Evolutionary conservation across 2,888 invertebrate species (phyloP).

Genomic region (Urechis unicinctus): DNA sequence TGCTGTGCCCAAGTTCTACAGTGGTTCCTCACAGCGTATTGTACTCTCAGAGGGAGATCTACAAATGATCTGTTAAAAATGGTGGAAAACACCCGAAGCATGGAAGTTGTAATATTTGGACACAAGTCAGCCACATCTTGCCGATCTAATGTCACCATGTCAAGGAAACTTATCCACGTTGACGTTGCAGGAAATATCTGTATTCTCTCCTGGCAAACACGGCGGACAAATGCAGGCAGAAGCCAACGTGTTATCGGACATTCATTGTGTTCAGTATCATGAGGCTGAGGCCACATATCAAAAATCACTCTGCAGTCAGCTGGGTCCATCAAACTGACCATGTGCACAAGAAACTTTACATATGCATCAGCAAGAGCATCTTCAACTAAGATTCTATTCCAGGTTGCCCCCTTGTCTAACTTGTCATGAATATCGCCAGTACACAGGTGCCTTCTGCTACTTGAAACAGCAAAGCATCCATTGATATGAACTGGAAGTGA

Average conservation of each 20-base stretch:
- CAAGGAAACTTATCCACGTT: conserved; percentile 16
- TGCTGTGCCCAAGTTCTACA: too few species aligned
- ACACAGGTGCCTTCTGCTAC: conserved; percentile 30
- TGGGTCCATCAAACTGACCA: conserved; percentile 12
- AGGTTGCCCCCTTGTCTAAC: conserved; percentile 20
- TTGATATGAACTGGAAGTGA: conserved; percentile 38
- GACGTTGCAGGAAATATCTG: conserved; percentile 16
- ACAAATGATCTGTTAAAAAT: too few species aligned
- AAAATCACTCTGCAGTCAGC: conserved; percentile 8
- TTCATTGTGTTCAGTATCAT: conserved; percentile 8
- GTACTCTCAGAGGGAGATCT: too few species aligned
- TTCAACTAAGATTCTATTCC: conserved; percentile 29
- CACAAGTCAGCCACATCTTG: conserved; percentile 4
- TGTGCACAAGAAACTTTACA: conserved; percentile 21
- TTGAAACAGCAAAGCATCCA: conserved; percentile 35
- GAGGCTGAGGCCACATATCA: conserved; percentile 18
- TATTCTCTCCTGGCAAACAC: not conserved
- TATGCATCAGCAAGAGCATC: conserved; percentile 24
- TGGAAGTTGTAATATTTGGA: conserved; percentile 11
- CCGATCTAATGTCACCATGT: conserved; percentile 22
- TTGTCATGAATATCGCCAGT: conserved; percentile 34
- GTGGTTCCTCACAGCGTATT: too few species aligned
- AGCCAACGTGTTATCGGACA: conserved; percentile 12
- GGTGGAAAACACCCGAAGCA: not conserved
- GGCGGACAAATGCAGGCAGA: conserved; percentile 10